Evolutionary conservation across 2,113 vertebrate species (phyloP).

Genomic region (Eublepharis macularius): DNA sequence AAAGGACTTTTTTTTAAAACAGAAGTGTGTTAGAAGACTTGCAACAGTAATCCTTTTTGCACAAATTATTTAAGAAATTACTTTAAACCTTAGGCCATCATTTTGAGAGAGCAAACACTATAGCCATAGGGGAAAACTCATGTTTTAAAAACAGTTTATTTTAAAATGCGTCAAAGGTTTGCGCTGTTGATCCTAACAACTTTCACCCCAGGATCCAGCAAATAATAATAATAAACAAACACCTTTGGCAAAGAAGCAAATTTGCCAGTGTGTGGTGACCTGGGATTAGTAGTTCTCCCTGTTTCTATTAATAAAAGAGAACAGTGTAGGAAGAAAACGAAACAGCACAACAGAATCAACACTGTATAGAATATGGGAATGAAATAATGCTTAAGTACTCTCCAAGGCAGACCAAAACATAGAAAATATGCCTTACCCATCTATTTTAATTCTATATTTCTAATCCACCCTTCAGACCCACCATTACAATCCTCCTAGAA

Average conservation of each 20-base stretch:
- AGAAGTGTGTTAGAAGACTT: neutral
- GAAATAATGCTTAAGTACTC: too few species aligned
- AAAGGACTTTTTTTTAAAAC: neutral
- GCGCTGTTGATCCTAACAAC: rapidly evolving
- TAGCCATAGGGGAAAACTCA: neutral
- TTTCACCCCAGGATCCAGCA: neutral
- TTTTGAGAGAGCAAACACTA: neutral
- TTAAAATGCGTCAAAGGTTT: neutral
- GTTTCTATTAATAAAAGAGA: too few species aligned
- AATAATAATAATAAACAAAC: too few species aligned
- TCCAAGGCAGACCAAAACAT: too few species aligned
- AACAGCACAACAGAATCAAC: too few species aligned
- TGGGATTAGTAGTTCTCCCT: rapidly evolving
- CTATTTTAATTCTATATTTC: too few species aligned
- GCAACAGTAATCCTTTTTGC: neutral
- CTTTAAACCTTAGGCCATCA: neutral
- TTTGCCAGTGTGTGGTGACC: neutral
- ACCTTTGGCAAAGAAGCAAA: neutral
- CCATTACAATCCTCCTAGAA: too few species aligned
- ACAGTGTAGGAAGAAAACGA: too few species aligned
- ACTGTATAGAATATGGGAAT: too few species aligned
- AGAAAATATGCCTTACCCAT: too few species aligned
- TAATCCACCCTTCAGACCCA: too few species aligned
- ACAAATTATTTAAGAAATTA: neutral
- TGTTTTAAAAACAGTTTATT: neutral